These are phyloP conservation scores for Lepidochitona cinerea DNA, from an alignment of 2,888 invertebrate genomes.

Conservation along the genomic window DNA sequence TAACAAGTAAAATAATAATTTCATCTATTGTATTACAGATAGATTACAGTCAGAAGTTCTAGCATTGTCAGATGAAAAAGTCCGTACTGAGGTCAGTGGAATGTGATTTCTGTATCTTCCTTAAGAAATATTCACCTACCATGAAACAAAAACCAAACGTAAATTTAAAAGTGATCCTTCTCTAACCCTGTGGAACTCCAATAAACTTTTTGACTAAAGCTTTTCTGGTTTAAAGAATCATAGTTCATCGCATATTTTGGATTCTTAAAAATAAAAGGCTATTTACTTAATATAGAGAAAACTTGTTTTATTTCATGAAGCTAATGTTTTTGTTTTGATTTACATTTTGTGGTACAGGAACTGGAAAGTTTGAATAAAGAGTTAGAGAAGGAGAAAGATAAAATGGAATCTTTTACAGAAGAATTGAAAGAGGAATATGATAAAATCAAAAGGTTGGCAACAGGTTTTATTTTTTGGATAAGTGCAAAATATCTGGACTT, in stretches of 20 bases:
- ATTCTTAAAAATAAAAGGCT: too few relatives aligned
- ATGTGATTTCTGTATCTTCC: too few relatives aligned
- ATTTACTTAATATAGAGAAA: too few relatives aligned
- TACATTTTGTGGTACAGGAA: conserved; percentile 50
- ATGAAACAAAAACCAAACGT: too few relatives aligned
- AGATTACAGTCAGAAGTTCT: conserved; percentile 67
- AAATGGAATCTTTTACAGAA: conserved; percentile 69
- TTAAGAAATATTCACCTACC: too few relatives aligned
- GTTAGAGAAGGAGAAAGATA: conserved; percentile 70
- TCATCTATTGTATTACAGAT: conserved; percentile 49
- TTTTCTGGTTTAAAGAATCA: too few relatives aligned
- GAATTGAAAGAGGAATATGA: conserved; percentile 71
- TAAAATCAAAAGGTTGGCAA: conserved; percentile 61
- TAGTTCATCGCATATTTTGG: too few relatives aligned
- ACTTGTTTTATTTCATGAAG: too few relatives aligned
- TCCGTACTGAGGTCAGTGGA: conserved; percentile 67
- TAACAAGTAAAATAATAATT: not conserved
- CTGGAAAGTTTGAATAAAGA: conserved; percentile 69
- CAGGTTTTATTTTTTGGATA: too few relatives aligned
- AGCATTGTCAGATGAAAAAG: conserved; percentile 68
- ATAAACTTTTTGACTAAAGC: not conserved
- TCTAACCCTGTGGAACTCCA: too few relatives aligned
- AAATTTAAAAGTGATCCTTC: too few relatives aligned
- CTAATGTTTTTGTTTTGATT: not conserved
- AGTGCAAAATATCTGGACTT: too few relatives aligned